Percentiles rank a stretch among this genome's conserved stretches.
These are phyloP conservation scores for Leucoraja erinaceus DNA, from an alignment of 2,113 vertebrate species.

Conservation along the genomic window DNA sequence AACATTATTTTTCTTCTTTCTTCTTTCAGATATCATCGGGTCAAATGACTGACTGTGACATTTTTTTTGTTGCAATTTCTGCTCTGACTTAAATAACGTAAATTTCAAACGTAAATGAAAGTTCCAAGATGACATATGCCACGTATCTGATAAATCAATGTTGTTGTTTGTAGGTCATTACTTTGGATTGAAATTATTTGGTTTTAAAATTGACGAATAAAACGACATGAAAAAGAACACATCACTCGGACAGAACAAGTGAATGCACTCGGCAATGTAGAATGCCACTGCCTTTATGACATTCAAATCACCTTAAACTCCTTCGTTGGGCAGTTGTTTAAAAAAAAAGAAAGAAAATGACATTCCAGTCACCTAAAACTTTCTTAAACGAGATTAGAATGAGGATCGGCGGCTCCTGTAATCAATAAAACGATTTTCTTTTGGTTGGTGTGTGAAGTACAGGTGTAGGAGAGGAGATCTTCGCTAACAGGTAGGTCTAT, in stretches of 20 bases:
- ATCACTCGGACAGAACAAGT: not conserved
- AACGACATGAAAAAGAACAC: not conserved
- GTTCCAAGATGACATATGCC: not conserved
- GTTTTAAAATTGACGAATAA: conserved; percentile 10
- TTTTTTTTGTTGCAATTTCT: not conserved
- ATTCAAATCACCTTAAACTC: conserved; percentile 44
- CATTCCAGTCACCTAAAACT: conserved; percentile 55
- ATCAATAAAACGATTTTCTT: conserved; percentile 54
- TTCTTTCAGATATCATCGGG: not conserved
- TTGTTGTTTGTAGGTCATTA: not conserved
- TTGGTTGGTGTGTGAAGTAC: conserved; percentile 35
- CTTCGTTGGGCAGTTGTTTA: conserved; percentile 26
- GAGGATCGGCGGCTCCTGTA: conserved; percentile 58
- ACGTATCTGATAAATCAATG: not conserved
- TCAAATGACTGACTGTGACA: not conserved
- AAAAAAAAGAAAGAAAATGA: conserved; percentile 48
- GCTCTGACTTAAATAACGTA: not conserved
- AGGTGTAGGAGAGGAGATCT: conserved; percentile 30
- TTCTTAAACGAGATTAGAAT: conserved; percentile 55
- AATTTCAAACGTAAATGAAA: not conserved
- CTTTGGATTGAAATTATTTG: not conserved
- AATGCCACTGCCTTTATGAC: conserved; percentile 42
- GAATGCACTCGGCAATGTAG: conserved; percentile 16
- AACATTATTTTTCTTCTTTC: not conserved
- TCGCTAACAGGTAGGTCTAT: conserved; percentile 37